Evolutionary conservation across 2,797 vertebrate genomes (phyloP).

Genomic region (Sandelia bainsii): DNA sequence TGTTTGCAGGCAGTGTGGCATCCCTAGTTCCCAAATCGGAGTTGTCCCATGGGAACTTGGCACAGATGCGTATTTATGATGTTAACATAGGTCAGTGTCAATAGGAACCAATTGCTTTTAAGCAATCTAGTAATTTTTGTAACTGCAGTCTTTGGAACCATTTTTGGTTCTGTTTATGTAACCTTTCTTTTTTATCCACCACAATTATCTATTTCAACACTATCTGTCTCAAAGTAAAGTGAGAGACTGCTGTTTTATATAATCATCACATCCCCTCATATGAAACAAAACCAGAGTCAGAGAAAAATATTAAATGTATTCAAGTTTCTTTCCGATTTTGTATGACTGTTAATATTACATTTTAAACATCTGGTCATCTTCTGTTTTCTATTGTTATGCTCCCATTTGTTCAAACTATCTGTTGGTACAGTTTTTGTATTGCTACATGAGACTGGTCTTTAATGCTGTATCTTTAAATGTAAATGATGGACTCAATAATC

Average conservation of each 20-base stretch:
- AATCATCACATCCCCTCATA: too few species aligned
- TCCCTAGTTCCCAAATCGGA: conserved; percentile 49
- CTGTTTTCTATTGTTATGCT: not conserved
- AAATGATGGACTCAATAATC: not conserved
- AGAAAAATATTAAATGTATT: too few species aligned
- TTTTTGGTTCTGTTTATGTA: conserved; percentile 66
- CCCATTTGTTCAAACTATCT: not conserved
- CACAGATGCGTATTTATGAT: conserved; percentile 64
- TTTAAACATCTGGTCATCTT: not conserved
- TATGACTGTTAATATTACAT: too few species aligned
- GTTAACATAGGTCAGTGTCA: conserved; percentile 60
- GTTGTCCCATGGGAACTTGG: conserved; percentile 51
- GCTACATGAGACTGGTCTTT: not conserved
- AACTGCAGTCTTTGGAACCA: conserved; percentile 8
- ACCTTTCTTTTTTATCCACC: not conserved
- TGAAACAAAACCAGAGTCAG: too few species aligned
- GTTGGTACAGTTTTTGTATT: not conserved
- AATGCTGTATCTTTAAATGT: not conserved
- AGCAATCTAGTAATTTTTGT: too few species aligned
- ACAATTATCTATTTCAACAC: too few species aligned
- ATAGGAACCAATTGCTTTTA: not conserved
- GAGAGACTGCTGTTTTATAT: too few species aligned
- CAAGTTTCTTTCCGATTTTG: too few species aligned
- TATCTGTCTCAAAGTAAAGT: not conserved
- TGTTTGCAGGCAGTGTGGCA: conserved; percentile 38